Percentiles rank a stretch among this genome's conserved stretches.
phyloP scores from a whole-genome alignment of 2,797 vertebrate species.

The Tadarida brasiliensis region DNA sequence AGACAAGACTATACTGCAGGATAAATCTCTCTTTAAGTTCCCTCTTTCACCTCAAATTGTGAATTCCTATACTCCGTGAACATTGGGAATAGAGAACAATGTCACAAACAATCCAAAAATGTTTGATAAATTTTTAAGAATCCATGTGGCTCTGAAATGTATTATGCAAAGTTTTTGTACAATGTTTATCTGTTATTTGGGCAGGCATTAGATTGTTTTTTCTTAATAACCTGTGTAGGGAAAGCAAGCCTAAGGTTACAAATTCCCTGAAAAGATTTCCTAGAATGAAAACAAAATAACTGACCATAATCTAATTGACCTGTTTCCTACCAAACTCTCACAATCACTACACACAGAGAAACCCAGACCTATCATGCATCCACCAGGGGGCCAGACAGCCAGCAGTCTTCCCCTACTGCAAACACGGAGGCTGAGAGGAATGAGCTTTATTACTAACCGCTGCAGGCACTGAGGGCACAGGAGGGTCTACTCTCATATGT shows the following conservation, averaged over 20 bases:
- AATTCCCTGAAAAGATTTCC: slow-evolving; percentile 25
- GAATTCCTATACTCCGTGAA: not conserved
- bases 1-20: not conserved
- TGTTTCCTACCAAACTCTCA: slow-evolving; percentile 18
- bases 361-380: slow-evolving; percentile 55
- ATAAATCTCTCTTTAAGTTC: slow-evolving; percentile 7
- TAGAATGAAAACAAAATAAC: slow-evolving; percentile 14
- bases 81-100: not conserved
- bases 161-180: not conserved
- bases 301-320: not conserved
- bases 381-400: slow-evolving; percentile 77
- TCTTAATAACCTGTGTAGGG: not conserved
- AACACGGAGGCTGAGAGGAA: slow-evolving; percentile 14
- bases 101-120: not conserved
- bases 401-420: not conserved
- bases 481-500: slow-evolving; percentile 50
- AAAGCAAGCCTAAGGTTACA: not conserved
- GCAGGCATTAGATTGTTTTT: not conserved
- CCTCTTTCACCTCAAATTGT: not conserved
- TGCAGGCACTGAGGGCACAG: not conserved
- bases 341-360: not conserved
- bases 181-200: not conserved
- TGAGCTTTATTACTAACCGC: slow-evolving; percentile 3
- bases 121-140: slow-evolving; percentile 40
- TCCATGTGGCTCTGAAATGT: slow-evolving; percentile 11